These are phyloP conservation scores for Conus canariensis DNA, from an alignment of 2,888 invertebrate genomes.

Conservation along the genomic window DNA sequence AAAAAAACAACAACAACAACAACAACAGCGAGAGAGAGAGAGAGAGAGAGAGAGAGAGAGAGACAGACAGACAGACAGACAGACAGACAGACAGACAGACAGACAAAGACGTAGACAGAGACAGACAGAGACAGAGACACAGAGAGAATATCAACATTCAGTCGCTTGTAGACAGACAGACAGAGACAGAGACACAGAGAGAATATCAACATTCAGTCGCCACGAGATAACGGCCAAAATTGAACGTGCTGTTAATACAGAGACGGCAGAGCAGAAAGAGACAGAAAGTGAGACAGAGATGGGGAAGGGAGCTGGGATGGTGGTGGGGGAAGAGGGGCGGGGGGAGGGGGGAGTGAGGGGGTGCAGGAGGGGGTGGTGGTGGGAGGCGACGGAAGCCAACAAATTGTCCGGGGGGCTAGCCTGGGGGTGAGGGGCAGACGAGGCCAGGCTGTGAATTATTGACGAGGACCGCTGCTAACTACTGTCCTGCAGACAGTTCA, in stretches of 20 bases:
- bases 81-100: neutral
- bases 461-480: slow-evolving; percentile 7
- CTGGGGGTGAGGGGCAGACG: no score
- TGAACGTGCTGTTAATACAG: no score
- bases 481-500: neutral
- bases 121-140: neutral
- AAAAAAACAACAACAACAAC: no score
- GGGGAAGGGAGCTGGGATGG: no score
- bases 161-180: no score
- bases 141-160: neutral
- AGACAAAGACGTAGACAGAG: neutral
- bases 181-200: no score
- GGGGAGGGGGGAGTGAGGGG: neutral
- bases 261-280: neutral
- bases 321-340: no score
- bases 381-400: no score
- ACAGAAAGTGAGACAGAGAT: neutral
- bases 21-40: neutral
- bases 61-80: neutral
- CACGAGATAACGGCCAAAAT: no score
- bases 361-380: neutral
- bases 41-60: neutral
- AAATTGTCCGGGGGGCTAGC: no score
- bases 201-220: no score
- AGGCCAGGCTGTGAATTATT: neutral